Percentiles rank a stretch among this genome's conserved stretches.
phyloP scores from a whole-genome alignment of 2,888 invertebrate genomes.

The Callyntrura guangdongensis region DNA sequence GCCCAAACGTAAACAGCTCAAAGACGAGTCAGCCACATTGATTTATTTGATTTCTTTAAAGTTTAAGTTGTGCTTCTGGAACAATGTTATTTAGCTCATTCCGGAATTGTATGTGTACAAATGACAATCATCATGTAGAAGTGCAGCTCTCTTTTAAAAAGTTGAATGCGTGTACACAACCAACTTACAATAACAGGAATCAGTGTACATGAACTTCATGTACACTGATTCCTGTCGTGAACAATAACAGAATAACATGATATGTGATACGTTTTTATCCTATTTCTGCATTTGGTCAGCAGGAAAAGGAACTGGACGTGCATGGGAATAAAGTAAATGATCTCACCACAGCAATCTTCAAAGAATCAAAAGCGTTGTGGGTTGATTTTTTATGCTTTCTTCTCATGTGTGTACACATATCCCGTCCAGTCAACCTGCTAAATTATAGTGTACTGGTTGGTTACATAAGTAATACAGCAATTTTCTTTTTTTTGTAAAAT shows the following conservation, averaged over 20 bases:
- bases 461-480: constrained; percentile 30
- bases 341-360: constrained; percentile 36
- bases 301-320: constrained; percentile 30
- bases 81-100: constrained; percentile 13
- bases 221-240: not conserved
- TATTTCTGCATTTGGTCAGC: constrained; percentile 29
- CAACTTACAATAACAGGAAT: not conserved
- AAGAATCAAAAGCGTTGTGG: not conserved
- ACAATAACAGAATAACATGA: not conserved
- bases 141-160: not conserved
- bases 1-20: too few relatives aligned
- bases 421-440: constrained; percentile 51
- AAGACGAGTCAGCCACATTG: constrained; percentile 8
- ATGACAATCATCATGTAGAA: not conserved
- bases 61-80: constrained; percentile 49
- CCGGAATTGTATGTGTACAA: not conserved
- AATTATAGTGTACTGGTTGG: not conserved
- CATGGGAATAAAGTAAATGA: constrained; percentile 67
- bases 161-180: not conserved
- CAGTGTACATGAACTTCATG: not conserved
- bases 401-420: not conserved
- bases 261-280: not conserved
- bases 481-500: constrained; percentile 3
- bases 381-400: constrained; percentile 6
- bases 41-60: constrained; percentile 43